phyloP scores from a whole-genome alignment of 2,797 vertebrate species.

The Scyliorhinus canicula region DNA sequence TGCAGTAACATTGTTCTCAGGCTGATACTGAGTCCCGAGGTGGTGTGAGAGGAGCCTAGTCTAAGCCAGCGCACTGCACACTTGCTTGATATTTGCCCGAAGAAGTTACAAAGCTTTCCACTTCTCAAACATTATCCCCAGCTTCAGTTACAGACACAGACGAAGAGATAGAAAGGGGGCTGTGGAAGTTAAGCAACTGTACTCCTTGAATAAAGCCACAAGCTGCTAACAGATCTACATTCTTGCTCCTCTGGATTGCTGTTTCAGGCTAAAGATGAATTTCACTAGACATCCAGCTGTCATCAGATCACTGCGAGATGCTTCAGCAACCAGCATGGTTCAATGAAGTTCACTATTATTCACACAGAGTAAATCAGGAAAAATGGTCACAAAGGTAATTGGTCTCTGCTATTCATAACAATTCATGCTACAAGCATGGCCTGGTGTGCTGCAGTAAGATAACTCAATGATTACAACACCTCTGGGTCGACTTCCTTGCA shows the following conservation, averaged over 20 bases:
- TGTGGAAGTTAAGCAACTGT: background rate
- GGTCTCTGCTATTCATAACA: conserved; percentile 9
- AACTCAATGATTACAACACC: conserved; percentile 2
- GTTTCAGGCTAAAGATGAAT: conserved; percentile 5
- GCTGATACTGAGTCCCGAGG: too few relatives aligned
- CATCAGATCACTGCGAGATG: background rate
- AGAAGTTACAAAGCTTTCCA: background rate
- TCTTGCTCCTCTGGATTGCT: background rate
- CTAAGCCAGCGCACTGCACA: background rate
- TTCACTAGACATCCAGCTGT: background rate
- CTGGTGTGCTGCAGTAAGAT: background rate
- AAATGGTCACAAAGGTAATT: conserved; percentile 22
- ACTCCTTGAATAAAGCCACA: background rate
- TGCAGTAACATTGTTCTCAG: background rate
- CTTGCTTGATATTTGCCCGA: background rate
- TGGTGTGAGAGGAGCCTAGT: background rate
- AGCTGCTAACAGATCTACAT: too few relatives aligned
- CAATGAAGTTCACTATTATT: conserved; percentile 12
- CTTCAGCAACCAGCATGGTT: conserved; percentile 14
- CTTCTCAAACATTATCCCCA: background rate
- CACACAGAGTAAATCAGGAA: conserved; percentile 24
- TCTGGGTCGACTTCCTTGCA: background rate
- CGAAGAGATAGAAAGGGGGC: too few relatives aligned
- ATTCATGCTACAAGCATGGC: background rate
- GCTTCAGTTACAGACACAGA: too few relatives aligned